Conservation (phyloP, 2,113 vertebrate species). For the Scomber colias region DNA sequence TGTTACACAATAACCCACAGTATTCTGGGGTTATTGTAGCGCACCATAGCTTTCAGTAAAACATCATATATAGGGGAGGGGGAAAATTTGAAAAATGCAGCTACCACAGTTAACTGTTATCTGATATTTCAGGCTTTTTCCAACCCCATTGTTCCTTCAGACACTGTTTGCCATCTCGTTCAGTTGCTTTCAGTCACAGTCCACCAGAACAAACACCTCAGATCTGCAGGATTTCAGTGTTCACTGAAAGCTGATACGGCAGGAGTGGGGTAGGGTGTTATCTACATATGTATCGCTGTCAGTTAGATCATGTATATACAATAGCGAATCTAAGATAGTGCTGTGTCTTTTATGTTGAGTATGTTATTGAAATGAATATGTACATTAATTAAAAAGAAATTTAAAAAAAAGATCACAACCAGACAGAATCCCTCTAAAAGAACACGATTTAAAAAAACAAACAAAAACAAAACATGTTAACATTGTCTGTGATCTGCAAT, state of each 20-base stretch:
- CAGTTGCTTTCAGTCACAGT: conserved; percentile 53
- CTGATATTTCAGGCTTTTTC: conserved; percentile 28
- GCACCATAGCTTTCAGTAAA: conserved; percentile 36
- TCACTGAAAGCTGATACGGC: conserved; percentile 50
- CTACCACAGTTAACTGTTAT: conserved; percentile 7
- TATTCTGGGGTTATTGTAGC: conserved; percentile 31
- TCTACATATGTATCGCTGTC: conserved; percentile 79
- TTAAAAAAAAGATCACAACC: conserved; percentile 63
- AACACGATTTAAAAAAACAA: conserved; percentile 46
- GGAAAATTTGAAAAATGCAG: conserved; percentile 9
- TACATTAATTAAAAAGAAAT: conserved; percentile 73
- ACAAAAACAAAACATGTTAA: conserved; percentile 48
- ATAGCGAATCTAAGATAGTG: conserved; percentile 80
- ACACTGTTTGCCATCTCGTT: conserved; percentile 49
- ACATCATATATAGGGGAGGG: conserved; percentile 34
- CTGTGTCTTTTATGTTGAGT: conserved; percentile 85
- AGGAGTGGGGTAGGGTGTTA: conserved; percentile 43
- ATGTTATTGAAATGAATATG: conserved; percentile 83
- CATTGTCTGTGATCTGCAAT: conserved; percentile 71
- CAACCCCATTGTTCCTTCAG: conserved; percentile 22
- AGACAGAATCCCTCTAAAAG: conserved; percentile 59
- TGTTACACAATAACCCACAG: conserved; percentile 26
- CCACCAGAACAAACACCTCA: conserved; percentile 40
- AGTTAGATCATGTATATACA: conserved; percentile 85
- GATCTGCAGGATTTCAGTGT: conserved; percentile 62